Evolutionary conservation across 1,140 invertebrate genomes (phyloP), one percentile per base, ranked within the genome.

Genomic region (Daktulosphaira vitifoliae): DNA sequence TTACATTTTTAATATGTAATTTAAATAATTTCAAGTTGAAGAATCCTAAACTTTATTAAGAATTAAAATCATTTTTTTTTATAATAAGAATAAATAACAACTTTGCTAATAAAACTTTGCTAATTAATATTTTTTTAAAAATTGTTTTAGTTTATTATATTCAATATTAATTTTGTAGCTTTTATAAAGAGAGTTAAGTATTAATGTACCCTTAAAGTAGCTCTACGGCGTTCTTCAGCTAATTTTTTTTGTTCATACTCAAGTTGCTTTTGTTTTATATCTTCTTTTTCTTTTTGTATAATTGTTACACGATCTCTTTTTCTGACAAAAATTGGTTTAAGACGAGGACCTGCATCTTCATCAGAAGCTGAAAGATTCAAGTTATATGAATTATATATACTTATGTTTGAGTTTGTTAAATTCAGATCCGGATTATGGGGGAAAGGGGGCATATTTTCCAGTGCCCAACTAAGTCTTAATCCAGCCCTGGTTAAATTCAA

Each of bases 291-390:
- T 71, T 89, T 88, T 73, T 99, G 95, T 70, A 92, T 87, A 38
- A 98, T 86, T 5, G 96, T 98, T 44, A 98, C 86, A 67, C 96
- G 81, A 73, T 99, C 95, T 68, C 85, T 85, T 73, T 96, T 97
- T 67, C 90, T 80, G 0, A 99, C 93, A 80, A 99, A 99, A 1
- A 99, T 89, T 5, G 96, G 96, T 73, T 98, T 99, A 7, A 99
- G 80, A 65, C 93, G 78, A 0, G 94, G 92, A 0, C 84, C 82
- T 72, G 84, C 85, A 73, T 92, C 89, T 76, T 94, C 90, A 73
- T 92, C 90, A 46, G 87, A 90, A 74, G 90, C 79, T 75, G 52
- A 66, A 70, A 59, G 2, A 50, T n/a, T n/a, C n/a, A n/a, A n/a
- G n/a, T n/a, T n/a, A n/a, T n/a, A n/a, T n/a, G n/a, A n/a, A 4